Evolutionary conservation across 2,888 invertebrate genomes (phyloP), one percentile per base, ranked within the genome.

Genomic region (Diarsia rubi): DNA sequence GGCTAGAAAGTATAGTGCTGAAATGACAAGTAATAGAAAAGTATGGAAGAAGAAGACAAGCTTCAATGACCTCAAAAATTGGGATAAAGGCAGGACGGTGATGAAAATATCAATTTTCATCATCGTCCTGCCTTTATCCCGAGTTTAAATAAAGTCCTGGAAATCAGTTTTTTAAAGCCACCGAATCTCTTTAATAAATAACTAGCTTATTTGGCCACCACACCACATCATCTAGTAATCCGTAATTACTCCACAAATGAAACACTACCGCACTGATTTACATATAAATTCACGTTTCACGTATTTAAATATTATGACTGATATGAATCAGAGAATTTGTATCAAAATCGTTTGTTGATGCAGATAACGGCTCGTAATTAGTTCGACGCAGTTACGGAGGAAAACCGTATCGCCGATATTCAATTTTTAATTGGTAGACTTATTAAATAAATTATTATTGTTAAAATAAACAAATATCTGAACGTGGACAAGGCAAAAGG

Each of bases 321-420:
- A 85, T 81, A 76, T 78, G 60, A 78, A 84, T 83, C 85, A 69
- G 75, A 69, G 62, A 73, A 83, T 37, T 37, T 71, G 66, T 73
- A 67, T 64, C 66, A 57, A 65, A 75, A 77, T 77, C 73, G 59
- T 77, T 79, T 79, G 73, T 81, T 85, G 76, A 79, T 74, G 69
- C 79, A 74, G 79, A 83, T 86, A 86, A 78, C 78, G 52, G 60
- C 12, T 11, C 64, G 42, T 83, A 86, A 86, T 86, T 79, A 83
- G 83, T 75, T 68, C 63, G 59, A 65, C 24, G 73, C 76, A 81
- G 68, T 47, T 68, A 69, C 60, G 49, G 47, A 71, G 73, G 65
- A 16, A 73, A 83, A 77, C 75, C n/a, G 60, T 21, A 47, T 68
- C 49, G 31, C 2, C 47, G 52, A 49, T 81, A 79, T 77, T 81